Evolutionary conservation across 2,888 invertebrate species (phyloP).

Genomic region (Spicauda simplicius): DNA sequence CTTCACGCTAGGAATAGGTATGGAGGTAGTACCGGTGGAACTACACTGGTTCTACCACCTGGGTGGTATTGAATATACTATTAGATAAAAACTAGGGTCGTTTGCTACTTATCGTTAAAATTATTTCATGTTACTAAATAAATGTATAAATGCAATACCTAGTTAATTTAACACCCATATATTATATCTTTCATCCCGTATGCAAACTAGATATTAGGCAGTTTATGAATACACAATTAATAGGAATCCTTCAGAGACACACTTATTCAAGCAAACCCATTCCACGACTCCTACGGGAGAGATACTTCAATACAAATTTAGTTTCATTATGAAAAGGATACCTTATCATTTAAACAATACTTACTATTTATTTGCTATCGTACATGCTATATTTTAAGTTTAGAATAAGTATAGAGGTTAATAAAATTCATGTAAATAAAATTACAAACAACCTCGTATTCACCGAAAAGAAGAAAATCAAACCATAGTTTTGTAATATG

Average conservation of each 20-base stretch:
- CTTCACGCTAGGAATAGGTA: no score
- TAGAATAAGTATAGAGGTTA: no score
- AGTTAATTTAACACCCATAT: background rate
- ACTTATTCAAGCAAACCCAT: background rate
- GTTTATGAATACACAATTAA: background rate
- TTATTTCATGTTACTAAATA: background rate
- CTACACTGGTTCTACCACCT: no score
- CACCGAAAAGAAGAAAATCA: no score
- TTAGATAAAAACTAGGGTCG: no score
- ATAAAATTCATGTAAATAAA: no score
- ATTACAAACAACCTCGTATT: no score
- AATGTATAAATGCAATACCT: background rate
- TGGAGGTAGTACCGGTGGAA: no score
- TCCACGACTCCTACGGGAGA: background rate
- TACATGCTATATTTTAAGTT: background rate
- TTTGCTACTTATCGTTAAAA: no score
- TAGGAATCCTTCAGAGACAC: background rate
- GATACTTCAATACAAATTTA: background rate
- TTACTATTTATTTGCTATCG: background rate
- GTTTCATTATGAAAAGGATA: background rate
- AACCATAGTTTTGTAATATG: no score
- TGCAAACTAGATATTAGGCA: background rate
- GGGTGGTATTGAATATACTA: no score
- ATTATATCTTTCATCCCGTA: background rate
- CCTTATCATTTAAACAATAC: background rate